Evolutionary conservation across 2,113 vertebrate genomes (phyloP), one percentile per base, ranked within the genome.

Genomic region (Panthera uncia): DNA sequence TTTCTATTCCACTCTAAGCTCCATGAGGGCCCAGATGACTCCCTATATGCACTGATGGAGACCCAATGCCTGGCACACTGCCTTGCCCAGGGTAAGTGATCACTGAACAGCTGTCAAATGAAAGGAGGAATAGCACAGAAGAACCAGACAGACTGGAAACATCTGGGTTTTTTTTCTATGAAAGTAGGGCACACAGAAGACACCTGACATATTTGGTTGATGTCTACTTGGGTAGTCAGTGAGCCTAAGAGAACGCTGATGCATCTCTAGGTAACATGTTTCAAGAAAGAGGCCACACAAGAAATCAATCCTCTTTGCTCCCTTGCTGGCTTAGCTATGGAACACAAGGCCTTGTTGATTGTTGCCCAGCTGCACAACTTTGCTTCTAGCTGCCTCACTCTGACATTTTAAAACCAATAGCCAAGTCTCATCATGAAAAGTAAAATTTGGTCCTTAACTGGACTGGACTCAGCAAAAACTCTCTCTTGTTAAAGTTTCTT

Each of bases 361-460:
- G 63, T 55, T 94, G 61, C 48, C 27, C 31, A 21, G 36, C 31
- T 31, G 29, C 16, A 83, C 27, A 74, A 69, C 82, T 92, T 85
- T 52, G 36, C 85, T 74, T 92, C 45, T 63, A 73, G 68, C 29
- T 73, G 61, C 73, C 91, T 93, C 68, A 41, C n/a, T 94, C 68
- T 85, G 76, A 89, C 50, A 69, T 36, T 80, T 92, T 71, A 88
- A 96, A 96, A 85, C 19, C 52, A 87, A 65, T 50, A 73, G 90
- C 16, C 23, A 88, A 21, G 61, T 93, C 38, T 74, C 52, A 50
- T 3, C n/a, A 85, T 52, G 16, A 92, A 89, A 69, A 55, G 38
- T 94, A 48, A 95, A 82, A 81, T 80, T 66, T 85, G 63, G 38
- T 91, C 29, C 79, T 93, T 95, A 83, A 89, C 86, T 36, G 18